Evolutionary conservation across 2,888 invertebrate genomes (phyloP).

Genomic region (Caenorhabditis drosophilae): DNA sequence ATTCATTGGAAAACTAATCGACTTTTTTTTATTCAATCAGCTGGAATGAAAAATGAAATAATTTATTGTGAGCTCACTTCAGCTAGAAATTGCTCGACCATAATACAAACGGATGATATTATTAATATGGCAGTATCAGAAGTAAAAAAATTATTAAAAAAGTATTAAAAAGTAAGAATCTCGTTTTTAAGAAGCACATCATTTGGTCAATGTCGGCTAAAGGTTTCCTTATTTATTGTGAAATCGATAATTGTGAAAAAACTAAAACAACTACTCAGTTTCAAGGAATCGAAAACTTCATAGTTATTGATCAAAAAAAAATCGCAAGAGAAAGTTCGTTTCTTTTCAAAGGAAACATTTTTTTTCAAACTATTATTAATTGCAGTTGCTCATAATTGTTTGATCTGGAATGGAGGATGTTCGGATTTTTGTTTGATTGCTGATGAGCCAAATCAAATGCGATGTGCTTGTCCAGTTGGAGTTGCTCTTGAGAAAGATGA

Average conservation of each 20-base stretch:
- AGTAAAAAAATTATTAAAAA: too few relatives aligned
- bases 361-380: too few relatives aligned
- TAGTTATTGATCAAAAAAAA: not conserved
- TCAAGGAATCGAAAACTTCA: not conserved
- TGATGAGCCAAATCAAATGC: not conserved
- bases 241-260: not conserved
- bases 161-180: too few relatives aligned
- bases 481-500: not conserved
- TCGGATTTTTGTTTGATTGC: constrained; percentile 1
- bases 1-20: not conserved
- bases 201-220: not conserved
- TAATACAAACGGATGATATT: not conserved
- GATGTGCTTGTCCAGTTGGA: constrained; percentile 5
- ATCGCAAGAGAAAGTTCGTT: not conserved
- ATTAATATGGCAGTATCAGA: not conserved
- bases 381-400: not conserved
- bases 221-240: not conserved
- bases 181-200: not conserved
- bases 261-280: not conserved
- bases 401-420: not conserved
- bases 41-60: constrained; percentile 1
- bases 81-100: not conserved
- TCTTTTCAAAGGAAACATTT: too few relatives aligned
- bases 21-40: not conserved
- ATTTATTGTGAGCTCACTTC: not conserved